Evolutionary conservation across 2,888 invertebrate genomes (phyloP).

Genomic region (Tinea pellionella): DNA sequence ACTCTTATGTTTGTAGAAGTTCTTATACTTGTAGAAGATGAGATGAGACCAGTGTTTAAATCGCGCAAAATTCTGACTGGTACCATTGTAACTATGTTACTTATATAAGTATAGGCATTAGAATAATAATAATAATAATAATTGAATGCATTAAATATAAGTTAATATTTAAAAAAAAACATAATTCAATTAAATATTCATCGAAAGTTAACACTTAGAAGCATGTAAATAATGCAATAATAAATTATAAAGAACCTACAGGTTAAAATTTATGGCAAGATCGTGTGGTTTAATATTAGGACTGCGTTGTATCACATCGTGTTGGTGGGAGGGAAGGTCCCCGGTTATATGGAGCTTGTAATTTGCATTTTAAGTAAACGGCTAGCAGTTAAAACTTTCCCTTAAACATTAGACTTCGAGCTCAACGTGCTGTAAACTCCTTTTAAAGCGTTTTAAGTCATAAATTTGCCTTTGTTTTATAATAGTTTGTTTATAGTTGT

Average conservation of each 20-base stretch:
- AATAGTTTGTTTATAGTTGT: background rate
- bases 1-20: too few relatives aligned
- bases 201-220: constrained; percentile 28
- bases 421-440: constrained; percentile 18
- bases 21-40: too few relatives aligned
- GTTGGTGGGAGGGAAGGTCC: constrained; percentile 35
- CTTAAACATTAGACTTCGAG: constrained; percentile 34
- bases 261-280: constrained; percentile 52
- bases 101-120: too few relatives aligned
- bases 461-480: background rate
- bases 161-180: too few relatives aligned
- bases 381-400: constrained; percentile 54
- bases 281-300: constrained; percentile 63
- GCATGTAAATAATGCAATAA: constrained; percentile 43
- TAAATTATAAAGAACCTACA: constrained; percentile 48
- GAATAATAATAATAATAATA: too few relatives aligned
- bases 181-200: background rate
- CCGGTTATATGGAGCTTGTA: constrained; percentile 50
- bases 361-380: constrained; percentile 65
- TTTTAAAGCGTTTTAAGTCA: background rate
- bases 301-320: constrained; percentile 50
- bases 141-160: too few relatives aligned
- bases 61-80: too few relatives aligned
- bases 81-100: too few relatives aligned
- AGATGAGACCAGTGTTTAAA: too few relatives aligned